Evolutionary conservation across 2,888 invertebrate genomes (phyloP), one percentile per base, ranked within the genome.

Genomic region (Drosophila greeni): DNA sequence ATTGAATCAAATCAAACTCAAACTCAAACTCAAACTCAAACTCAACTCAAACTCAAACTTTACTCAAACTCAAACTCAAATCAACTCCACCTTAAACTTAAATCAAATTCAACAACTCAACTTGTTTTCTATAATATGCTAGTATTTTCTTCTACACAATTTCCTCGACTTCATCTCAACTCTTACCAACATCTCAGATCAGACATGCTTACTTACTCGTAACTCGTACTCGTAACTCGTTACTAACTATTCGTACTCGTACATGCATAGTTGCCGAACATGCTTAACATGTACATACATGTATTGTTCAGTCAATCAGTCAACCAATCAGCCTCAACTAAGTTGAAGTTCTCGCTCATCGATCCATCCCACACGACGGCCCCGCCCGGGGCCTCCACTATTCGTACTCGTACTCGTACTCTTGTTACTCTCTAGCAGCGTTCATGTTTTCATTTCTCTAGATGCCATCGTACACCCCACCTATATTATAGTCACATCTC

Each of bases 121-220:
- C 70, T 76, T 75, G 66, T 73, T 77, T 75, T 79, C 70, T 75
- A 75, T 82, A 79, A 79, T 80, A 77, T 79, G 74, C 80, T 82
- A 79, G 81, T 69, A 82, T 70, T 77, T 72, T 80, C 72, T 75
- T 67, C 72, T 65, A 80, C 78, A 82, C 74, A 69, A 70, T 75
- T 72, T 75, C 75, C 74, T 75, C 60, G 68, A 80, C 51, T 31
- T 31, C 78, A 82, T 74, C 60, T 76, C 80, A 59, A 80, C 62
- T 66, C 65, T 39, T 33, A 58, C 55, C 40, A 48, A 69, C 60
- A 61, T 48, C 69, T 68, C 68, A 49, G 66, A 67, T 67, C 67
- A 67, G 66, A 67, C 68, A 62, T 70, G 62, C 69, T 70, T 58
- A 61, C 18, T 45, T 31, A 45, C 29, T 47, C 45, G 45, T 47